Evolutionary conservation across 1,140 invertebrate species (phyloP), one percentile per base, ranked within the genome.

Genomic region (Drosophila biarmipes): DNA sequence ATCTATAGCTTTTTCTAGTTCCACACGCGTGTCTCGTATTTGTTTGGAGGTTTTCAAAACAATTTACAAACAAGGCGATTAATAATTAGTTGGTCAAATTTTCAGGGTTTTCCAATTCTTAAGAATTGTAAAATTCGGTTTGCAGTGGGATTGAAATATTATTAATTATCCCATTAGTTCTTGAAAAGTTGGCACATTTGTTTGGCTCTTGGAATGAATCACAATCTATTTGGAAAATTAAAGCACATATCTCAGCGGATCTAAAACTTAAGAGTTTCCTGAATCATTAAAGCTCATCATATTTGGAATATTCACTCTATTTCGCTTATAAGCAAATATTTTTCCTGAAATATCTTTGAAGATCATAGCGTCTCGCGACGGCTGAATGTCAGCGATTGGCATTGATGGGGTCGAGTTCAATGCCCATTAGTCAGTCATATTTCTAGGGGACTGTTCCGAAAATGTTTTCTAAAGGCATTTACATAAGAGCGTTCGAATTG

Each of bases 361-460:
- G 78, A 86, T 64, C 78, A 64, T 71, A 78, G 52, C 63, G 69
- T 59, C 52, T 66, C 48, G 37, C 42, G 68, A 48, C 57, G 19
- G 54, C 21, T 77, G 82, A 86, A 87, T 80, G 82, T 80, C 84
- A 78, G 42, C 42, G 54, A 40, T 67, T 87, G 82, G 61, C 82
- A 87, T 82, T 84, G 71, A 57, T 49, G 75, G 57, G 82, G 82
- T 87, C 75, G 82, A 84, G 82, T 87, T 87, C 82, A 86, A 82
- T 86, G 82, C 56, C 48, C 57, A 86, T 59, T 64, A 46, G 66
- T 69, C 63, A 66, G 48, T 55, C 73, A 67, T 45, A 68, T 45
- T 59, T 40, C 27, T 17, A 19, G 40, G 34, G n/a, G 34, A 7
- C 21, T 7, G 2, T 45, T 45, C 8, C 19, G 19, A 7, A 58